phyloP scores from a whole-genome alignment of 2,113 vertebrate species.

The Trichomycterus rosablanca region DNA sequence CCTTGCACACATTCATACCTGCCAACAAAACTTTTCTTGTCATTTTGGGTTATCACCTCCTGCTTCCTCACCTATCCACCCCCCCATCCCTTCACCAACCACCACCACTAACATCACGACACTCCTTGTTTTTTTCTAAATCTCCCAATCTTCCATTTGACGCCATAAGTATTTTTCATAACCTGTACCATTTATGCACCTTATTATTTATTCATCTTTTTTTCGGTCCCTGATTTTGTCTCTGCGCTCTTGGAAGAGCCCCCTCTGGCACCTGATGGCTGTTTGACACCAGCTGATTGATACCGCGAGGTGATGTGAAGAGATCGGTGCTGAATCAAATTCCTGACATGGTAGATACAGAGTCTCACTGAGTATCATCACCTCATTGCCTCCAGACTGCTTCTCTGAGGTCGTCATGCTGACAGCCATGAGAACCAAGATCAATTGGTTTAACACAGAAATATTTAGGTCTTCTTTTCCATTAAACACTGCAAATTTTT shows the following conservation, averaged over 20 bases:
- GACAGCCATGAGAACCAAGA: slow-evolving; percentile 54
- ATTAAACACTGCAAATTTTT: no score
- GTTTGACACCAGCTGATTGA: slow-evolving; percentile 38
- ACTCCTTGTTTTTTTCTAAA: no score
- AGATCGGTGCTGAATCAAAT: slow-evolving; percentile 23
- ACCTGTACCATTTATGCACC: no score
- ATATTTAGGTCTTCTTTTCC: slow-evolving; percentile 51
- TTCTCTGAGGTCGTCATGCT: slow-evolving; percentile 40
- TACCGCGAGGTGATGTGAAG: slow-evolving; percentile 33
- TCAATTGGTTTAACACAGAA: slow-evolving; percentile 52
- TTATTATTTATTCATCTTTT: no score
- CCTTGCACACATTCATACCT: slow-evolving; percentile 25
- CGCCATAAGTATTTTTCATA: no score
- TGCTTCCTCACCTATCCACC: slow-evolving; percentile 12
- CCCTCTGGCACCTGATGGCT: slow-evolving; percentile 28
- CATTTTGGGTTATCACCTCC: slow-evolving; percentile 17
- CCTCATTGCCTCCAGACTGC: slow-evolving; percentile 35
- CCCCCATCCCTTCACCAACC: slow-evolving; percentile 2
- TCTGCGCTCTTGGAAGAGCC: no score
- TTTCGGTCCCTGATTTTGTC: no score
- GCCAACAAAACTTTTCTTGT: slow-evolving; percentile 32
- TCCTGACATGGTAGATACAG: slow-evolving; percentile 43
- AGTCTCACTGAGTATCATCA: slow-evolving; percentile 28
- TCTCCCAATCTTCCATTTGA: no score
- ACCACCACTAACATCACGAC: slow-evolving; percentile 3